A percentile compares a stretch with the other conserved stretches of the same genome.
These are phyloP conservation scores for Lerista edwardsae DNA, from an alignment of 2,797 vertebrate genomes.

Conservation along the genomic window DNA sequence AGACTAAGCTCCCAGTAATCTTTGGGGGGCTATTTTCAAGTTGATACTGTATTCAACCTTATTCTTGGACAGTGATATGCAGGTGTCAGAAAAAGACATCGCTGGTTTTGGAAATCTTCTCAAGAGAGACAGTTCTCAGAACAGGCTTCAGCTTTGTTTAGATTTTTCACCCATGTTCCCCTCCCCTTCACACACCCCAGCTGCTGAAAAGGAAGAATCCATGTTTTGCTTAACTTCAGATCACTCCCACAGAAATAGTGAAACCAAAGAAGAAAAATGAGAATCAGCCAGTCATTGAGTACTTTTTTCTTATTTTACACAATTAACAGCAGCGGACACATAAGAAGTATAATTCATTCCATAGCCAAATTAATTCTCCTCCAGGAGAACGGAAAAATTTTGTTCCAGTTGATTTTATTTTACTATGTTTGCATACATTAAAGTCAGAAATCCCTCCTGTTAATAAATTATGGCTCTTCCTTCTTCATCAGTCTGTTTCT, in stretches of 20 bases:
- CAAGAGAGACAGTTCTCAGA: constrained; percentile 79
- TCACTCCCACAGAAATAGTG: constrained; percentile 61
- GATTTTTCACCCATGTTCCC: constrained; percentile 80
- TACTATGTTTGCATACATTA: background rate
- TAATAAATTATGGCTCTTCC: background rate
- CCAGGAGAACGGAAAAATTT: constrained; percentile 32
- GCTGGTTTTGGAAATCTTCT: constrained; percentile 48
- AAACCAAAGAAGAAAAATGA: constrained; percentile 40
- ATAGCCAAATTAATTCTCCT: background rate
- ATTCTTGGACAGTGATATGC: background rate
- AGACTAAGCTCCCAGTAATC: accelerated
- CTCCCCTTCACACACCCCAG: constrained; percentile 35
- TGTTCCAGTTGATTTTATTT: background rate
- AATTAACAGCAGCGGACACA: constrained; percentile 15
- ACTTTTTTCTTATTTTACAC: accelerated
- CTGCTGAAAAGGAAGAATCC: constrained; percentile 80
- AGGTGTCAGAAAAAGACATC: constrained; percentile 38
- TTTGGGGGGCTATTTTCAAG: accelerated
- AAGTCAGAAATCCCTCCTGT: constrained; percentile 10
- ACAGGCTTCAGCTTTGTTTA: constrained; percentile 79
- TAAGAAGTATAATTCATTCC: background rate
- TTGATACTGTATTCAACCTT: background rate
- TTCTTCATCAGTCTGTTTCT: background rate
- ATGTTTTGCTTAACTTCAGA: constrained; percentile 66
- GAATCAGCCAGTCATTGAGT: background rate